Conservation (phyloP, 2,113 vertebrate species). For the Cromileptes altivelis region DNA sequence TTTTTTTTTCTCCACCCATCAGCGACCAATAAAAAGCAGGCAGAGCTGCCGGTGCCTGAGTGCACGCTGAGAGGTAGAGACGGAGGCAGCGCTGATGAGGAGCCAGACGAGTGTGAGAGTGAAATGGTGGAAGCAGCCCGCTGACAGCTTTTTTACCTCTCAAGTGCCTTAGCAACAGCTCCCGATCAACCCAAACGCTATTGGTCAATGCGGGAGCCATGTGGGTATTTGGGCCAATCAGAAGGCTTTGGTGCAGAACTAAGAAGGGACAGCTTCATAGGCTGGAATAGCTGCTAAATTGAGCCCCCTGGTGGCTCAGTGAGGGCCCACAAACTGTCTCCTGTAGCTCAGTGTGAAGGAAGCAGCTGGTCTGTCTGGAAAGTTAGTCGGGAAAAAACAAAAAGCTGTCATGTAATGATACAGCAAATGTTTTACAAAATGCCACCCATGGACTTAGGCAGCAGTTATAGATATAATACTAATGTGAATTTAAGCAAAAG, state of each 20-base stretch:
- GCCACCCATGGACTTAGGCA: background rate
- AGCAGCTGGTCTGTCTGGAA: background rate
- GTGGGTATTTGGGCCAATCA: constrained; percentile 82
- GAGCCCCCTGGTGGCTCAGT: constrained; percentile 60
- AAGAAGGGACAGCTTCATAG: constrained; percentile 17
- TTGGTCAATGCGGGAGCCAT: constrained; percentile 77
- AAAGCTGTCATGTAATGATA: background rate
- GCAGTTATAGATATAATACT: background rate
- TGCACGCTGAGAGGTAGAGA: constrained; percentile 14
- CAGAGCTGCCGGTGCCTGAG: constrained; percentile 5
- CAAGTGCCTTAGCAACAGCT: constrained; percentile 86
- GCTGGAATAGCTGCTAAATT: background rate
- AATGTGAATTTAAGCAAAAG: background rate
- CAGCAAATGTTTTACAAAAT: background rate
- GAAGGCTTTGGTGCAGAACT: constrained; percentile 74
- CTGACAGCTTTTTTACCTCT: constrained; percentile 52
- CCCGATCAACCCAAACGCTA: constrained; percentile 60
- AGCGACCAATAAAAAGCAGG: constrained; percentile 30
- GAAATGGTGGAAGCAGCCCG: constrained; percentile 65
- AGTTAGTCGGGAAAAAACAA: background rate
- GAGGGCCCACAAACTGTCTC: background rate
- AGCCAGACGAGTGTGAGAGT: constrained; percentile 34
- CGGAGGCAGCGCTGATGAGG: constrained; percentile 6
- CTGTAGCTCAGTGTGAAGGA: no score
- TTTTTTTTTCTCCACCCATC: constrained; percentile 36